Evolutionary conservation across 2,888 invertebrate species (phyloP), one percentile per base, ranked within the genome.

Genomic region (Chloroclysta siterata): DNA sequence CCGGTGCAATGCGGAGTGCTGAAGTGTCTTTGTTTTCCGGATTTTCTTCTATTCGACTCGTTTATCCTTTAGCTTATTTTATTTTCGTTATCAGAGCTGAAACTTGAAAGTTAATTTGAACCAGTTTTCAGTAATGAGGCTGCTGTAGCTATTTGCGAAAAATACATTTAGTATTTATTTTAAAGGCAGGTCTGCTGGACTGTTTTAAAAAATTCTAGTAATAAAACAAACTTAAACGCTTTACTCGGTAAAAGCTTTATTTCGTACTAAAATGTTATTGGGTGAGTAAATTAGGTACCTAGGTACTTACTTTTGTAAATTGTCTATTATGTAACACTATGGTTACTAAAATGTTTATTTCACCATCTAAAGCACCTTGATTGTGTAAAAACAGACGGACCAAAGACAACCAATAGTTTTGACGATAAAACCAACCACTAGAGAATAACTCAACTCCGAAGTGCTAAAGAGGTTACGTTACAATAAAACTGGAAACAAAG

Each of bases 21-120:
- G 60, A 60, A 56, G 60, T 47, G 52, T 63, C 69, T 66, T 70
- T 72, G 66, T 72, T 70, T 71, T 66, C 62, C 46, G 60, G 63
- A 63, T 63, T 66, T 59, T 67, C 63, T 53, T 58, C 54, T 59
- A 53, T 62, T 63, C 57, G 17, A 64, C 62, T 60, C 63, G 67
- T 64, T 69, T 68, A 61, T 55, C 52, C 53, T 59, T 65, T 54
- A 58, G 53, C 53, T 56, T 56, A 65, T 65, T 57, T 60, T 53
- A 65, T 65, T 54, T 58, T 53, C 47, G 61, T 47, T 52, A 47
- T 41, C 39, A 17, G 39, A 41, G 36, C 7, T n/a, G 50, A 48
- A 57, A 53, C 36, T 52, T 7, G 33, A 15, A 33, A 59, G 58
- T 64, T 60, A 55, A 60, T 63, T 46, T 46, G 17, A 4, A 17